These are phyloP conservation scores for Meteorus colon DNA, from an alignment of 2,888 invertebrate species.

Conservation along the genomic window DNA sequence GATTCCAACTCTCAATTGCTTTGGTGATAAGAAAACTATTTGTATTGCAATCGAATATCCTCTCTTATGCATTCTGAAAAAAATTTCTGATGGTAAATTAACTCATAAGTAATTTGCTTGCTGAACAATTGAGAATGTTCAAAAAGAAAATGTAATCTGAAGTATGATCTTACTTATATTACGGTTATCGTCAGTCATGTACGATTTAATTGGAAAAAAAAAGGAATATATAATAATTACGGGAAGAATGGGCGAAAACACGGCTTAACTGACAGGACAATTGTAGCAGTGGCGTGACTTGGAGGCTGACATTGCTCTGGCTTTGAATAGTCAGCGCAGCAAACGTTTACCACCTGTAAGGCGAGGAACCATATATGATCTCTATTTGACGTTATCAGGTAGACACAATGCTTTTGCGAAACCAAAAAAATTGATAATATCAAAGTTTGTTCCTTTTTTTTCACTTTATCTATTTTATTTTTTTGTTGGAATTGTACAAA, in stretches of 20 bases:
- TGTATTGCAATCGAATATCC: not conserved
- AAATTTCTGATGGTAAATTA: no score
- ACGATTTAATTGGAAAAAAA: constrained; percentile 28
- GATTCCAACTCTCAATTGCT: no score
- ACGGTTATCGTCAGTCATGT: not conserved
- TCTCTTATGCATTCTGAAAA: not conserved
- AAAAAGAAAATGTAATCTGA: no score
- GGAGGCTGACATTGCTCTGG: constrained; percentile 83
- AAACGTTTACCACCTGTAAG: constrained; percentile 88
- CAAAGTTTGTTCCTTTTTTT: constrained; percentile 37
- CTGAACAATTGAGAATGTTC: no score
- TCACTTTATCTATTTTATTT: constrained; percentile 24
- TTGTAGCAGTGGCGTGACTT: constrained; percentile 76
- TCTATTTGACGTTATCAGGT: constrained; percentile 93
- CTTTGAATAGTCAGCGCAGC: constrained; percentile 83
- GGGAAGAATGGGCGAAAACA: constrained; percentile 49
- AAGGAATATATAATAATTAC: not conserved
- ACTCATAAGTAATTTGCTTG: no score
- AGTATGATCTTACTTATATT: not conserved
- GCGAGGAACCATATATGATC: constrained; percentile 87
- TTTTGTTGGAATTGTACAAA: constrained; percentile 27
- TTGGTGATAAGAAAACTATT: not conserved
- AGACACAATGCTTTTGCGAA: constrained; percentile 70
- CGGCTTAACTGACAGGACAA: constrained; percentile 65
- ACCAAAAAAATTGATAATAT: constrained; percentile 24